Evolutionary conservation across 2,113 vertebrate species (phyloP).

Genomic region (Scomber japonicus): DNA sequence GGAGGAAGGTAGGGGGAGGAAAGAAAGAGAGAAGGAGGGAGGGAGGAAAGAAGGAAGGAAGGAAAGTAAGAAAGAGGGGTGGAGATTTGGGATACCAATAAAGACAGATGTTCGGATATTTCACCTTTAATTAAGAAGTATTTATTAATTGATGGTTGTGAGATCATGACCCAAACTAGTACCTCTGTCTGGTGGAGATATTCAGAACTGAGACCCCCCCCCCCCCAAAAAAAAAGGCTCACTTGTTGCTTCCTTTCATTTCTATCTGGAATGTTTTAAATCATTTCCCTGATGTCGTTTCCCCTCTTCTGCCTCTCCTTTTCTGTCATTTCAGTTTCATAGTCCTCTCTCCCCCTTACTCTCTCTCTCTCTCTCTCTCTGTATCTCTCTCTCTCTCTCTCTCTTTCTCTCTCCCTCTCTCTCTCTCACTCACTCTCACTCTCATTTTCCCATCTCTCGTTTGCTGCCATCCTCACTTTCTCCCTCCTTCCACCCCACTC

Average conservation of each 20-base stretch:
- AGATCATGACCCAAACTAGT: conserved; percentile 11
- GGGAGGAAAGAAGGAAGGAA: too few relatives aligned
- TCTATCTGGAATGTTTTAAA: background rate
- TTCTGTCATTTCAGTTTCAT: background rate
- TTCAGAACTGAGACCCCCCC: conserved; percentile 14
- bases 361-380: too few relatives aligned
- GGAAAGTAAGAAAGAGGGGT: too few relatives aligned
- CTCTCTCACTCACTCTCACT: background rate
- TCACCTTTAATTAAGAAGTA: background rate
- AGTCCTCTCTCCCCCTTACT: too few relatives aligned
- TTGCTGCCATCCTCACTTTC: conserved; percentile 14
- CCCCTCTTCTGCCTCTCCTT: background rate
- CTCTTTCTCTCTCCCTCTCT: background rate
- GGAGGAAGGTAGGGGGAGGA: too few relatives aligned
- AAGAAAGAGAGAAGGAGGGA: too few relatives aligned
- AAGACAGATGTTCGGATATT: background rate
- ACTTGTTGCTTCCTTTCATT: conserved; percentile 5
- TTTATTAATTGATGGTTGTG: conserved; percentile 9
- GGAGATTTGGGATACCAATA: background rate
- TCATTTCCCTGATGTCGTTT: background rate
- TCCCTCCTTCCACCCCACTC: background rate
- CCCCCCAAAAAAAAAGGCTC: background rate
- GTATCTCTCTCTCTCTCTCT: background rate
- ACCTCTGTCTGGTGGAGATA: background rate
- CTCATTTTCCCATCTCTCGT: conserved; percentile 9